Conservation (phyloP, 2,797 vertebrate genomes). For the Scolopax rusticola region DNA sequence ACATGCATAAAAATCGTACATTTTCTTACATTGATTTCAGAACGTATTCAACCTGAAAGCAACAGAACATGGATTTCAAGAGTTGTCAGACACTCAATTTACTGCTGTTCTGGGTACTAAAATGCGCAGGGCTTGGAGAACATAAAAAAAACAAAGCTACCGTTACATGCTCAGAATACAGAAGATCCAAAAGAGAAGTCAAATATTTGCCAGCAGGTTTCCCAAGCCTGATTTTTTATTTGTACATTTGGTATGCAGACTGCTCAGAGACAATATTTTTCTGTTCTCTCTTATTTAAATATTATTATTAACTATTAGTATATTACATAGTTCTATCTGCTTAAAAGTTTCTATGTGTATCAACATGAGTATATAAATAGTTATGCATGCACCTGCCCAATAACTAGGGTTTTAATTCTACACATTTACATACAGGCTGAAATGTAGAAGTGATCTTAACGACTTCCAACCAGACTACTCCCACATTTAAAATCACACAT, state of each 20-base stretch:
- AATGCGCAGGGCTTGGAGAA: constrained; percentile 7
- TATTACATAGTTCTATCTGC: neutral
- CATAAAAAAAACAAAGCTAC: constrained; percentile 44
- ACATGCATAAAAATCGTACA: constrained; percentile 52
- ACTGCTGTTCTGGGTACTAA: constrained; percentile 40
- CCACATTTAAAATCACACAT: fast-evolving
- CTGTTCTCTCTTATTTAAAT: neutral
- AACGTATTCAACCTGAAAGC: constrained; percentile 58
- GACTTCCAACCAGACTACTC: neutral
- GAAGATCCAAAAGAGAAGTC: neutral
- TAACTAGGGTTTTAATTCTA: neutral
- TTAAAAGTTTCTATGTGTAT: neutral
- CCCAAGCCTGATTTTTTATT: neutral
- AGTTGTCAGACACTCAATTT: constrained; percentile 68
- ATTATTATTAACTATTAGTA: neutral
- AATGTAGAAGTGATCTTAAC: neutral
- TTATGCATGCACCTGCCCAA: neutral
- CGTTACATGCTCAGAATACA: constrained; percentile 37
- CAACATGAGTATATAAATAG: neutral
- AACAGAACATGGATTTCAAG: constrained; percentile 47
- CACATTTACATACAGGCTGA: neutral
- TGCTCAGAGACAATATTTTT: neutral
- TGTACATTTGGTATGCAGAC: neutral
- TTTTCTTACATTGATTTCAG: constrained; percentile 68
- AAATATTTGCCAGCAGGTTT: neutral